These are phyloP conservation scores for Acrossocheilus wenchowensis DNA, from an alignment of 2,797 vertebrate species.

Conservation along the genomic window DNA sequence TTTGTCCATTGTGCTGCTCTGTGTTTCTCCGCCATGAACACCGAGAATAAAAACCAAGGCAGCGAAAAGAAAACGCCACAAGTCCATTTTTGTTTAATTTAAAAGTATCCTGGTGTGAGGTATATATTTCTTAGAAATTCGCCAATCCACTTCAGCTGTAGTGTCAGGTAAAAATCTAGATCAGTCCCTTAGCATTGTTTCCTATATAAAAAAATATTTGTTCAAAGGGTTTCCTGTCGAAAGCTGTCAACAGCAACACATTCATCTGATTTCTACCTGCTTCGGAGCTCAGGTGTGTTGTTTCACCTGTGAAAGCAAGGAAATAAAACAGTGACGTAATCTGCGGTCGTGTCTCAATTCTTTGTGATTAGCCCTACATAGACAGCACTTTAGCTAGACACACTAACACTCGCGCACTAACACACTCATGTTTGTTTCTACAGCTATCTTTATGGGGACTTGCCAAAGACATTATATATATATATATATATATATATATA, in stretches of 20 bases:
- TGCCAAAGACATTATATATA: too few relatives aligned
- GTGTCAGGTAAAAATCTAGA: neutral
- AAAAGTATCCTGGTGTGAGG: neutral
- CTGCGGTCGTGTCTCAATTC: neutral
- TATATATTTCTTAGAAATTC: neutral
- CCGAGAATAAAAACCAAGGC: neutral
- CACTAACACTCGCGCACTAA: too few relatives aligned
- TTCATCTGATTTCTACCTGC: neutral
- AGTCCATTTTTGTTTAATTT: constrained; percentile 6
- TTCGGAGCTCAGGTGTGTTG: constrained; percentile 15
- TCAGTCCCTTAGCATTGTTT: neutral
- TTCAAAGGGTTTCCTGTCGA: too few relatives aligned
- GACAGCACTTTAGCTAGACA: neutral
- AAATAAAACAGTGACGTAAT: constrained; percentile 25
- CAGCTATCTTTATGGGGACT: too few relatives aligned
- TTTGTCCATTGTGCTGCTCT: neutral
- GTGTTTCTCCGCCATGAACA: neutral
- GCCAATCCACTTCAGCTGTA: neutral
- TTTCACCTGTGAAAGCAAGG: neutral
- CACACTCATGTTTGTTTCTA: too few relatives aligned
- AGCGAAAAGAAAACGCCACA: neutral
- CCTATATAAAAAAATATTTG: neutral
- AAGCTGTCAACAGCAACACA: neutral
- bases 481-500: too few relatives aligned
- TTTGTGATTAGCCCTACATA: neutral